Base-by-base conservation (phyloP, 2,888 invertebrate species). In the Gortyna flavago region DNA sequence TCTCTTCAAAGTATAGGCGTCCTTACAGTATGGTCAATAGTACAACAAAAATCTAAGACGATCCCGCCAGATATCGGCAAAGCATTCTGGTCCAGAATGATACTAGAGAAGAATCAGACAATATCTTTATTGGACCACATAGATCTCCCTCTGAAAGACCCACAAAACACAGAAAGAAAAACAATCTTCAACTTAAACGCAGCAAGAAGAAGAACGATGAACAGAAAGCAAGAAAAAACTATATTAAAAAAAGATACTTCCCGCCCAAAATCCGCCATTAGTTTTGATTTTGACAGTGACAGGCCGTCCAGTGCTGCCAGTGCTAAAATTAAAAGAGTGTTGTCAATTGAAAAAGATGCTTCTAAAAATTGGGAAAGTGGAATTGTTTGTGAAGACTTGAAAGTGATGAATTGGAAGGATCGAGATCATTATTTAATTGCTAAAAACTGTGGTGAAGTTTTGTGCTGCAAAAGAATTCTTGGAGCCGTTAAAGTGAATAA, bases 1-100 rank as follows among this genome's bases (percentile, higher is more conserved):
- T 91, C 94, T 0, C 84, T 97, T 71, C 96, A 95, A 90, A 90
- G 93, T 11, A 90, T 90, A 51, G 97, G 97, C 8, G 82, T 94
- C 7, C 76, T 97, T 18, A 93, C 93, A 73, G 92, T 95, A 85
- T 97, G 96, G 96, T 93, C 92, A 0, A 93, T 97, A 85, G 89
- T 95, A 41, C 94, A 95, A 89, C 94, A 96, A 38, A 96, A 92
- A 85, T 80, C 87, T 0, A 92, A 91, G 85, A 86, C 80, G 1
- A 57, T 77, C 5, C 72, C 85, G 0, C 85, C 85, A 25, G 96
- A 96, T 41, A 91, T 94, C 0, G 96, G 96, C 7, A 95, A 94
- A 87, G 95, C 96, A 0, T 95, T 90, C 78, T 95, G 95, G 93
- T 96, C 96, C 0, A 95, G 92, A 92, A 91, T 95, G 77, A 94